Base-by-base conservation (phyloP, 2,888 invertebrate genomes). In the Melanophora roralis region DNA sequence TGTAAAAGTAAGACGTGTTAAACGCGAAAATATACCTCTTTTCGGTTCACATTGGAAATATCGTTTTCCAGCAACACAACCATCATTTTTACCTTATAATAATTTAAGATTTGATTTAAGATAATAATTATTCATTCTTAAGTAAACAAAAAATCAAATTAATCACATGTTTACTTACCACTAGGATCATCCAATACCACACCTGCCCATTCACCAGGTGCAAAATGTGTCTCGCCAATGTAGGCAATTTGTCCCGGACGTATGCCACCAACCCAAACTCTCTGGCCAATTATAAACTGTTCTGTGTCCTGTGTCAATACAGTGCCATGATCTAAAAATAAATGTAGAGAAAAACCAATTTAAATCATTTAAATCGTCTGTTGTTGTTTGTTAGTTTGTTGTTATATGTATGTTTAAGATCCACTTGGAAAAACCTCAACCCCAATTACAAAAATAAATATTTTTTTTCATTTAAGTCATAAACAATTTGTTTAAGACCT, bases 151-250 rank as follows among this genome's bases (percentile, higher is more conserved):
- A 34, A 21, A 51, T 0, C 7, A 34, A 57, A 36, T 53, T 32
- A 16, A 68, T 57, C 3, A 12, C 7, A 38, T 65, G n/a, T 73
- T 19, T 21, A 69, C 84, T 84, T 82, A 89, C 98, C 99, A 86
- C 96, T 95, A 45, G 97, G 94, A 84, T 98, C 97, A 90, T 98
- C 98, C 83, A 99, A 93, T 79, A 97, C 98, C 78, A 99, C 94
- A 60, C 98, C 99, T 59, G 98, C 98, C 98, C 98, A 99, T 83
- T 98, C 97, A 78, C 99, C 99, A 19, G 97, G 97, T 14, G 98
- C 98, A 91, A 99, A 98, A 89, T 98, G 96, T 64, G 98, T 97
- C 87, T 97, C 97, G 34, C 98, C 89, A 43, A 89, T 89, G 90
- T 95, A 98, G 45, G 97, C 96, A 84, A 99, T 96, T 87, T 95